Conservation (phyloP, 2,113 vertebrate species). For the Ceyx margarethae region DNA sequence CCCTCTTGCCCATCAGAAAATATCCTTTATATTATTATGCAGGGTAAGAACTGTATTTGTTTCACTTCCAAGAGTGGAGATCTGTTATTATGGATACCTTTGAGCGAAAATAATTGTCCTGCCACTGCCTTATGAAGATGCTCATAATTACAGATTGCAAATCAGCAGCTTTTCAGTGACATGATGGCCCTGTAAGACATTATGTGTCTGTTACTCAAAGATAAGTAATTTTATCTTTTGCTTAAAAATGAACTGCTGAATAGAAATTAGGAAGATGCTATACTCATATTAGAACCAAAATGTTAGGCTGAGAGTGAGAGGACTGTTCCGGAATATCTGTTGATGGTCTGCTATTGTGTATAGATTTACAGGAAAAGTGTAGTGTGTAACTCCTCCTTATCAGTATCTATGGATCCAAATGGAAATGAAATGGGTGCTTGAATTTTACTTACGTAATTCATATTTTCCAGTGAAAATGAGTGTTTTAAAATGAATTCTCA, state of each 20-base stretch:
- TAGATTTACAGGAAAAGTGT: neutral
- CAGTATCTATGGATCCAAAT: neutral
- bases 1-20: neutral
- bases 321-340: neutral
- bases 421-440: neutral
- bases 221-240: slow-evolving; percentile 9
- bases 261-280: neutral
- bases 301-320: neutral
- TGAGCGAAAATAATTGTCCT: neutral
- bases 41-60: neutral
- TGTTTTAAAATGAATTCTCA: neutral
- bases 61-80: neutral
- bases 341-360: neutral
- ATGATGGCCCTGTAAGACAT: neutral
- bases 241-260: neutral
- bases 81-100: neutral
- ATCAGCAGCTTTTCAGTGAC: slow-evolving; percentile 3
- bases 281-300: neutral
- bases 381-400: neutral
- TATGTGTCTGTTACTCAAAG: slow-evolving; percentile 5
- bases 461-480: neutral
- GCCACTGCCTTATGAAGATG: neutral
- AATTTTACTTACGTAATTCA: neutral
- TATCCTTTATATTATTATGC: neutral
- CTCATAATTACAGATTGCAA: slow-evolving; percentile 4